These are phyloP conservation scores for Myotis myotis DNA, from an alignment of 2,797 vertebrate species.

Conservation along the genomic window DNA sequence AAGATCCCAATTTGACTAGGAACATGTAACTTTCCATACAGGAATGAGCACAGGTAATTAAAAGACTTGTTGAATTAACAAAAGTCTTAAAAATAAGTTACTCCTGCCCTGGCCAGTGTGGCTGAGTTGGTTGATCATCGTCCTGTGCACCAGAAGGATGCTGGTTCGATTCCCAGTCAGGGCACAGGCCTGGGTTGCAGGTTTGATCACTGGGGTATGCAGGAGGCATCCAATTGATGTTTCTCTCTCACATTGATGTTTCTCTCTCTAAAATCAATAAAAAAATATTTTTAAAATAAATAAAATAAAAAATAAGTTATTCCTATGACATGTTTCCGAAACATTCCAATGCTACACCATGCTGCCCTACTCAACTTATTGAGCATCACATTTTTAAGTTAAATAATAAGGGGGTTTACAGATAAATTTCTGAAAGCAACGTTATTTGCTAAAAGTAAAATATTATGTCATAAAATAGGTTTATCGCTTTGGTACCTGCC, in stretches of 20 bases:
- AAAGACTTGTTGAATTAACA: neutral
- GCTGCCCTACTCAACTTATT: neutral
- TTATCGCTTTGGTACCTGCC: neutral
- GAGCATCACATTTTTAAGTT: neutral
- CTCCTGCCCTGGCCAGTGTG: neutral
- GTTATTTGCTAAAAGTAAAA: slow-evolving; percentile 31
- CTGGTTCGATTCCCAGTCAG: too few species aligned
- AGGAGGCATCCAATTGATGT: neutral
- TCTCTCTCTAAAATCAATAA: neutral
- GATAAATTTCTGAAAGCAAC: slow-evolving; percentile 32
- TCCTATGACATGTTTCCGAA: neutral
- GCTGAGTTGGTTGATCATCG: neutral
- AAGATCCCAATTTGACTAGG: neutral
- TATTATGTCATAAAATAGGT: neutral
- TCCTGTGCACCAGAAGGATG: neutral
- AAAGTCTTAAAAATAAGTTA: slow-evolving; percentile 13
- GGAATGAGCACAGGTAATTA: neutral
- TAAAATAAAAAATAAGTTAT: neutral
- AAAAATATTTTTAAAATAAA: neutral
- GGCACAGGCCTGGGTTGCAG: neutral
- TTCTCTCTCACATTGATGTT: neutral
- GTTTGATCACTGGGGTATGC: too few species aligned
- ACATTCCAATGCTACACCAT: neutral
- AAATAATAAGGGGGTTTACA: neutral
- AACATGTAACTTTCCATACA: neutral